A percentile compares a stretch with the other conserved stretches of the same genome.
Conservation (phyloP, 2,113 vertebrate genomes). For the Crotalus horridus region DNA sequence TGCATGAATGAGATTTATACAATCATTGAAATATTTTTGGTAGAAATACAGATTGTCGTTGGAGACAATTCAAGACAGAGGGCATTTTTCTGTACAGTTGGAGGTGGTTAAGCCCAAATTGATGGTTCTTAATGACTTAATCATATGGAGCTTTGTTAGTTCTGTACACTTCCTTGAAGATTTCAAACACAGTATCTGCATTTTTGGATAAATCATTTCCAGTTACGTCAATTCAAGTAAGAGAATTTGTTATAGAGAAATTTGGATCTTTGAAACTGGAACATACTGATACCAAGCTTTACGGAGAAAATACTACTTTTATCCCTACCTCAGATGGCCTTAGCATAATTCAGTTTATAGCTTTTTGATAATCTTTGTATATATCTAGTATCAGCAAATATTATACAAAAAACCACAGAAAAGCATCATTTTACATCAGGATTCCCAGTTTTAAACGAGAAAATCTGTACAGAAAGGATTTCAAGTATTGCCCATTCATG, state of each 20-base stretch:
- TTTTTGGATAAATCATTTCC: not conserved
- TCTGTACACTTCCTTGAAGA: not conserved
- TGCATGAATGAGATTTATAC: not conserved
- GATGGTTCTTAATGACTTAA: not conserved
- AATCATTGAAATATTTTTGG: not conserved
- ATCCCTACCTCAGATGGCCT: not conserved
- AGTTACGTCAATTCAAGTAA: not conserved
- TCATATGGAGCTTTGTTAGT: not conserved
- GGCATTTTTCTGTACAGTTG: not conserved
- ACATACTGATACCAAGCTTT: not conserved
- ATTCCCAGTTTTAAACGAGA: slow-evolving; percentile 9
- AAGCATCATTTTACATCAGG: not conserved
- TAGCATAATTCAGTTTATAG: not conserved
- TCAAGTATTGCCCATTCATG: not conserved
- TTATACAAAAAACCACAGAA: not conserved
- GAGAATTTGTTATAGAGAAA: not conserved
- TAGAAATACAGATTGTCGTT: not conserved
- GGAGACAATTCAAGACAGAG: not conserved
- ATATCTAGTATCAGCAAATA: not conserved
- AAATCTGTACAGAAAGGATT: not conserved
- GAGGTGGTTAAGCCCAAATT: not conserved
- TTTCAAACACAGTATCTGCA: not conserved
- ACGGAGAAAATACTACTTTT: not conserved
- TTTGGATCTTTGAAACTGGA: not conserved
- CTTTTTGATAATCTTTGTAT: not conserved